These are phyloP conservation scores for Scortum barcoo DNA, from an alignment of 2,113 vertebrate species.

Conservation along the genomic window DNA sequence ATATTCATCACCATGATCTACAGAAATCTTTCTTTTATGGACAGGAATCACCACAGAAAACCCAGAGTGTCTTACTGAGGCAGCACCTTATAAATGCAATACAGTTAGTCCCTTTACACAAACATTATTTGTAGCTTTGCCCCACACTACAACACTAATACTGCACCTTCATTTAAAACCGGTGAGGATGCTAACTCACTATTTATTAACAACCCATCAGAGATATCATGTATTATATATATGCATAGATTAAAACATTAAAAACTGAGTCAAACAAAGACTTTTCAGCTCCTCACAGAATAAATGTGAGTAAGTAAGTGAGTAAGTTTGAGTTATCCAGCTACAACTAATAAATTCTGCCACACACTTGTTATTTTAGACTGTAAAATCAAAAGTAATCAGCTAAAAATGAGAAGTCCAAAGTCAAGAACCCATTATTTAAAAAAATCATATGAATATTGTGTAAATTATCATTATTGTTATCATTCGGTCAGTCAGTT, in stretches of 20 bases:
- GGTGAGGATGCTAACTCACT: background rate
- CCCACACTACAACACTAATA: background rate
- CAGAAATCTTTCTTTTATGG: conserved; percentile 23
- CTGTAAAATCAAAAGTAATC: no score
- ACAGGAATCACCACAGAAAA: background rate
- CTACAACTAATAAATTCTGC: background rate
- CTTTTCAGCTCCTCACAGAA: background rate
- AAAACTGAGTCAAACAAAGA: background rate
- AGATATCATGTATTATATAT: background rate
- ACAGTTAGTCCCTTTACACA: no score
- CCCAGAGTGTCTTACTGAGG: background rate
- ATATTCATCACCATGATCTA: conserved; percentile 2
- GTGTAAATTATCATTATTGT: no score
- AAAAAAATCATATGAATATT: no score
- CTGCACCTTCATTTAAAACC: background rate
- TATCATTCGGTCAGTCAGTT: no score
- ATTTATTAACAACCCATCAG: no score
- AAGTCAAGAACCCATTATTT: no score
- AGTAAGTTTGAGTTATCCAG: background rate
- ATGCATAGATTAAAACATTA: background rate
- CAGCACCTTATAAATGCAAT: background rate
- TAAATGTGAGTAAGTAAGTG: no score
- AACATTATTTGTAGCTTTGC: background rate
- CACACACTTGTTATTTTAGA: background rate
- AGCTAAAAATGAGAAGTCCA: no score